phyloP scores from a whole-genome alignment of 2,888 invertebrate species.

The Machimus rusticus region DNA sequence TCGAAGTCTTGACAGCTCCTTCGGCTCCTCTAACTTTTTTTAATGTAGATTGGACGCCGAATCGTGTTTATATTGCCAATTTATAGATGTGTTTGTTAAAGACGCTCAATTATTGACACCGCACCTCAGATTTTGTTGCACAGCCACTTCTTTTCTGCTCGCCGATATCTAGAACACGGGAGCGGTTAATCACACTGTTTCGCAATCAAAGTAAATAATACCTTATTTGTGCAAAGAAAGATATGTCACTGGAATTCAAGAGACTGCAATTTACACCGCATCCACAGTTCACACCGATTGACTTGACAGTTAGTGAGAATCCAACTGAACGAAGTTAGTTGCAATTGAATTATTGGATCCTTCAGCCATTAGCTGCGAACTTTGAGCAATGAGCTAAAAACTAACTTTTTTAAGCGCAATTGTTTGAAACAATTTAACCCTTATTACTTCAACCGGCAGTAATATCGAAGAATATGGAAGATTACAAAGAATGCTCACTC shows the following conservation, averaged over 20 bases:
- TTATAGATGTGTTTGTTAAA: constrained; percentile 8
- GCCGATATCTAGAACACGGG: neutral
- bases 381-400: neutral
- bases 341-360: neutral
- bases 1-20: constrained; percentile 29
- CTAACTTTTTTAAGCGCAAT: neutral
- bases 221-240: neutral
- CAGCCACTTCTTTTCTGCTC: neutral
- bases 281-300: neutral
- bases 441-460: too few species aligned
- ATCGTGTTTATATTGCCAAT: neutral
- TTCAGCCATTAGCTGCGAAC: neutral
- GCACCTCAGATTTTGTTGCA: neutral
- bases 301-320: neutral
- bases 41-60: neutral
- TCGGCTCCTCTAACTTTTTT: neutral
- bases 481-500: too few species aligned
- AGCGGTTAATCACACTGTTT: neutral
- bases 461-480: too few species aligned
- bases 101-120: neutral
- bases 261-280: neutral
- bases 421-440: too few species aligned
- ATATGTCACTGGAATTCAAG: neutral
- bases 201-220: neutral
- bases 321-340: neutral